phyloP scores from a whole-genome alignment of 2,113 vertebrate genomes.

The Centrocercus urophasianus region DNA sequence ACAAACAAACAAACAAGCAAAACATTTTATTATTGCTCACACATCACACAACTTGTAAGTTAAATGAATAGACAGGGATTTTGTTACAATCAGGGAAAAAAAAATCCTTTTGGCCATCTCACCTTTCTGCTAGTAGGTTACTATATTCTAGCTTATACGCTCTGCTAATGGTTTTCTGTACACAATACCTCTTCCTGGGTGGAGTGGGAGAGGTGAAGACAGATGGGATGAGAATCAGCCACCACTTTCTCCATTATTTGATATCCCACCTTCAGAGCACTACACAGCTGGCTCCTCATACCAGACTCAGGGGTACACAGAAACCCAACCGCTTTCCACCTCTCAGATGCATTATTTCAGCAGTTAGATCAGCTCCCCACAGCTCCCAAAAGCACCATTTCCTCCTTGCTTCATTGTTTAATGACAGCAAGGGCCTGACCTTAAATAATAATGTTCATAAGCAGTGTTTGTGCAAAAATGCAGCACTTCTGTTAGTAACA shows the following conservation, averaged over 20 bases:
- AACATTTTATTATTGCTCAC: background rate
- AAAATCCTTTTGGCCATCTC: background rate
- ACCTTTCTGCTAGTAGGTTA: background rate
- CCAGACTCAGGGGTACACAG: background rate
- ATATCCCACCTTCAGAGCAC: fast-evolving
- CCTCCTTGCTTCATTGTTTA: background rate
- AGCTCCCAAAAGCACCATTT: background rate
- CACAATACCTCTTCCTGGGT: background rate
- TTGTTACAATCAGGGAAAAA: background rate
- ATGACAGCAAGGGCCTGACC: background rate
- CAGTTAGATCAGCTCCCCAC: background rate
- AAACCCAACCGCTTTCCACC: background rate
- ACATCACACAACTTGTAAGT: background rate
- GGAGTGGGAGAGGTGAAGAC: background rate
- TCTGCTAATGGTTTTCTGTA: background rate
- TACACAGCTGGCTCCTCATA: background rate
- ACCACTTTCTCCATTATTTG: background rate
- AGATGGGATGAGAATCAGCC: background rate
- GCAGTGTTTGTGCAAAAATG: background rate
- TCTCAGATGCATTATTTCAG: background rate
- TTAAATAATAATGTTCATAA: background rate
- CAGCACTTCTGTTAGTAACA: background rate
- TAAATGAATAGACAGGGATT: background rate
- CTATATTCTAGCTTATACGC: background rate
- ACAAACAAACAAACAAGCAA: background rate